These are phyloP conservation scores for Chironomus tepperi DNA, from an alignment of 1,140 invertebrate species.

Conservation along the genomic window DNA sequence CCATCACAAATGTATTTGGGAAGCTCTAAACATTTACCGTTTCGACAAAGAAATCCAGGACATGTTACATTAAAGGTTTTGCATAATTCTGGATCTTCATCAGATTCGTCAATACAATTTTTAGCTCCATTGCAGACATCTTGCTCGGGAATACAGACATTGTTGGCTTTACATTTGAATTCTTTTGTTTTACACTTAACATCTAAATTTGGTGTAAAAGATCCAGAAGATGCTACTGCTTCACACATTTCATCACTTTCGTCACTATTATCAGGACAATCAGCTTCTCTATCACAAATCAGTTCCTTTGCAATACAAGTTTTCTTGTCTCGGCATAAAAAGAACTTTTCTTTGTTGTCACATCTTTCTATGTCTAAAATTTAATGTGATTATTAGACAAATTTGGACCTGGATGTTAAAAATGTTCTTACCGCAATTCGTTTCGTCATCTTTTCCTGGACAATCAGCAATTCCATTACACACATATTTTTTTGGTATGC, in stretches of 20 bases:
- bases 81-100: slow-evolving; percentile 52
- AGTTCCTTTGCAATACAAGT: slow-evolving; percentile 39
- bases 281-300: slow-evolving; percentile 43
- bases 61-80: slow-evolving; percentile 33
- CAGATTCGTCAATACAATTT: slow-evolving; percentile 73
- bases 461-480: slow-evolving; percentile 59
- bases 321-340: slow-evolving; percentile 34
- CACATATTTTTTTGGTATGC: slow-evolving; percentile 51
- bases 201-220: too few relatives aligned
- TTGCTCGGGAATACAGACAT: slow-evolving; percentile 52
- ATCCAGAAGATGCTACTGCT: neutral
- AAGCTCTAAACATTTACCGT: slow-evolving; percentile 33
- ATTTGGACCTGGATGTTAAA: slow-evolving; percentile 25
- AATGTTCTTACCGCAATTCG: slow-evolving; percentile 48
- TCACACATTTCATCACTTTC: slow-evolving; percentile 34
- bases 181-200: slow-evolving; percentile 23
- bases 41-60: slow-evolving; percentile 33
- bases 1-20: slow-evolving; percentile 36
- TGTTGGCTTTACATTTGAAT: slow-evolving; percentile 43
- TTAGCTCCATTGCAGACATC: slow-evolving; percentile 61
- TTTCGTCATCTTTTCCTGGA: slow-evolving; percentile 55
- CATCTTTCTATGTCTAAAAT: slow-evolving; percentile 33
- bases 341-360: slow-evolving; percentile 34
- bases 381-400: slow-evolving; percentile 27
- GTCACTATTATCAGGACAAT: slow-evolving; percentile 46